Percentiles rank a stretch among this genome's conserved stretches.
Conservation (phyloP, 1,140 invertebrate species). For the Lerema accius region DNA sequence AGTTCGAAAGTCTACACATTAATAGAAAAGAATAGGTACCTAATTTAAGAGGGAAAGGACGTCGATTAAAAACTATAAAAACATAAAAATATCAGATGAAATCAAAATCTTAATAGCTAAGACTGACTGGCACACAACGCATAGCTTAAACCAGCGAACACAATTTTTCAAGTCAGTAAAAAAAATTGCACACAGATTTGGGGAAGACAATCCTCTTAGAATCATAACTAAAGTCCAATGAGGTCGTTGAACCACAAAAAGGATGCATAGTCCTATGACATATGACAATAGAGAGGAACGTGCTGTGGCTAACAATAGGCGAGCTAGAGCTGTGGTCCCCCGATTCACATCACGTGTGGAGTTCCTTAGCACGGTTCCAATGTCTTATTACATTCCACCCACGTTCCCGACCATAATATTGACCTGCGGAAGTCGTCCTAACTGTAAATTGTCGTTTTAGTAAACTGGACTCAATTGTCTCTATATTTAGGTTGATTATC, state of each 20-base stretch:
- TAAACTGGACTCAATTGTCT: constrained; percentile 36
- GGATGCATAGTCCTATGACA: neutral
- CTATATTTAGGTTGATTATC: constrained; percentile 35
- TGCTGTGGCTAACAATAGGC: neutral
- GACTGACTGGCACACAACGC: no score
- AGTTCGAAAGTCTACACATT: no score
- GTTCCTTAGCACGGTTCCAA: constrained; percentile 34
- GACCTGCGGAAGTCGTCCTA: constrained; percentile 34
- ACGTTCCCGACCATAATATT: constrained; percentile 34
- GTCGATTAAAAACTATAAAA: no score
- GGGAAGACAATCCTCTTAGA: no score
- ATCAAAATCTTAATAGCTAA: no score
- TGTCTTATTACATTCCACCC: constrained; percentile 33
- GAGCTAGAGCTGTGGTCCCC: neutral
- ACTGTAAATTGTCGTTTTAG: constrained; percentile 37
- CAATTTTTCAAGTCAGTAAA: no score
- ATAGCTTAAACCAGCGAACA: no score
- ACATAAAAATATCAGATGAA: no score
- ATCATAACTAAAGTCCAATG: no score
- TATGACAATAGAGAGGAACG: neutral
- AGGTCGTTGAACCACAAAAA: neutral
- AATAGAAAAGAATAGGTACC: no score
- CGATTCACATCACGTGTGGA: constrained; percentile 37
- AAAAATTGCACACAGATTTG: no score
- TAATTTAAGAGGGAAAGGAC: no score